Evolutionary conservation across 2,113 vertebrate species (phyloP).

Genomic region (Panthera tigris): DNA sequence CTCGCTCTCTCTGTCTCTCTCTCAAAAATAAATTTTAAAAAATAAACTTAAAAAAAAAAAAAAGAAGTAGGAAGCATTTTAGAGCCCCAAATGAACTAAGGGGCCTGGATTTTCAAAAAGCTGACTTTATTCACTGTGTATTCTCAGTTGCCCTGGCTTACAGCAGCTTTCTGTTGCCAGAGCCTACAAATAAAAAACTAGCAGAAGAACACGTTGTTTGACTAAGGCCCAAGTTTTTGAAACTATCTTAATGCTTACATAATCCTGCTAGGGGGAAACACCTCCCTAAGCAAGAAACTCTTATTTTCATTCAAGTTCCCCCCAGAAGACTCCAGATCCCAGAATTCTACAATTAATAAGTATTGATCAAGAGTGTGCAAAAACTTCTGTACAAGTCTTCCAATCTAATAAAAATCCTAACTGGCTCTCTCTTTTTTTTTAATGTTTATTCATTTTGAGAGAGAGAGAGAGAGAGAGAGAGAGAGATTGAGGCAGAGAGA

Average conservation of each 20-base stretch:
- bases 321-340: not conserved
- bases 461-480: too few species aligned
- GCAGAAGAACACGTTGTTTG: conserved; percentile 42
- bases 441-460: too few species aligned
- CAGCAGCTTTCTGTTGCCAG: conserved; percentile 31
- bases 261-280: not conserved
- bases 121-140: not conserved
- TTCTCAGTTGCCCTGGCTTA: conserved; percentile 11
- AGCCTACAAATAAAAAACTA: not conserved
- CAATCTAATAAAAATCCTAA: conserved; percentile 19
- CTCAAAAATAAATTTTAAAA: too few species aligned
- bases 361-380: not conserved
- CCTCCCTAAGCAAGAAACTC: conserved; percentile 11
- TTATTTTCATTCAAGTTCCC: not conserved
- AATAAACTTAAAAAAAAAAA: too few species aligned
- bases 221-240: conserved; percentile 42
- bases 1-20: too few species aligned
- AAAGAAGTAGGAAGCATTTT: not conserved
- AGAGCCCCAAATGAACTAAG: not conserved
- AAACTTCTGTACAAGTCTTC: not conserved
- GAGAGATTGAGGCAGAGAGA: too few species aligned
- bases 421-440: not conserved
- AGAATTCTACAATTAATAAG: conserved; percentile 41
- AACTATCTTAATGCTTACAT: conserved; percentile 46
- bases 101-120: not conserved